Conservation (phyloP, 1,140 invertebrate species). For the Drosophila novamexicana region DNA sequence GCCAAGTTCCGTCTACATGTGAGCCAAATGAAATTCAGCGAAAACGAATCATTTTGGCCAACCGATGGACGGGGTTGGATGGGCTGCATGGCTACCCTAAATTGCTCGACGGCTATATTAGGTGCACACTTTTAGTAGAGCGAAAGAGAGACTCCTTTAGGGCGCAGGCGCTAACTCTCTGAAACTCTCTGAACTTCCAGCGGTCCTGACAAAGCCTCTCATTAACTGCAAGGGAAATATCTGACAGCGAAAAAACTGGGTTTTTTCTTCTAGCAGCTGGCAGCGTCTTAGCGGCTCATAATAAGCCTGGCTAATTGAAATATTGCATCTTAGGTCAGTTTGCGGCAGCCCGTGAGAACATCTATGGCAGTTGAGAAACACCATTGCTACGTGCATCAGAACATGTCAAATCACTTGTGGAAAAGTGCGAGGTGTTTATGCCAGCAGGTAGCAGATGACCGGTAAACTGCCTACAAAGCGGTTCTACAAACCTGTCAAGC, state of each 20-base stretch:
- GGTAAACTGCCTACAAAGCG: slow-evolving; percentile 3
- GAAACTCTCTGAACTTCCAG: slow-evolving; percentile 39
- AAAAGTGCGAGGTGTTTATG: neutral
- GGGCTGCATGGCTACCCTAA: slow-evolving; percentile 9
- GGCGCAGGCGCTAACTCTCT: slow-evolving; percentile 50
- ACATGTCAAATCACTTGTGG: slow-evolving; percentile 3
- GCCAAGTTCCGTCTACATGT: slow-evolving; percentile 29
- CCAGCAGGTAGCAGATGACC: slow-evolving; percentile 17
- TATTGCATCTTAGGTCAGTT: slow-evolving; percentile 72
- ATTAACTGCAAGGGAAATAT: slow-evolving; percentile 52
- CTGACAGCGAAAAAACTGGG: slow-evolving; percentile 44
- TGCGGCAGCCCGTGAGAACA: slow-evolving; percentile 49
- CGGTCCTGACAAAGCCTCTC: slow-evolving; percentile 19
- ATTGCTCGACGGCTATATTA: slow-evolving; percentile 33
- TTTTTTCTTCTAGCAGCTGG: slow-evolving; percentile 45
- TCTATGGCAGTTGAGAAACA: slow-evolving; percentile 54
- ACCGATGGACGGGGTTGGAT: slow-evolving; percentile 18
- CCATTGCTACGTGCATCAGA: neutral
- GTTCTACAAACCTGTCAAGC: slow-evolving; percentile 22
- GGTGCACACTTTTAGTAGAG: slow-evolving; percentile 24
- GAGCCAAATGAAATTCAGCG: slow-evolving; percentile 72
- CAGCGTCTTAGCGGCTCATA: slow-evolving; percentile 25
- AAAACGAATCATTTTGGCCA: slow-evolving; percentile 70
- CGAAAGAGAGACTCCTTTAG: neutral
- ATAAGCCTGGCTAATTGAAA: slow-evolving; percentile 61